Evolutionary conservation across 2,113 vertebrate genomes (phyloP).

Genomic region (Dipodomys merriami): DNA sequence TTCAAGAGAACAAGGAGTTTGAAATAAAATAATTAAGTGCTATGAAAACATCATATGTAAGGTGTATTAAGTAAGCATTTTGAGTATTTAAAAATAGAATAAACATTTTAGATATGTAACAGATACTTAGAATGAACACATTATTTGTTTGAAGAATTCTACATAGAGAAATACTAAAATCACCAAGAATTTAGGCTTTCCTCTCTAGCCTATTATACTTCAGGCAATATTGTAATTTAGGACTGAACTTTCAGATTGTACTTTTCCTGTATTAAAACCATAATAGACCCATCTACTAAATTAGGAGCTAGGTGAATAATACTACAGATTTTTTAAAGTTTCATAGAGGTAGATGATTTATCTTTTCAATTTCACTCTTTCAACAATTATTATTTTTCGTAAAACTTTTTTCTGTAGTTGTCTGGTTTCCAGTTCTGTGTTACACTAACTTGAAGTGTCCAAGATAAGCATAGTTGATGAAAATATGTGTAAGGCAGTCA

Average conservation of each 20-base stretch:
- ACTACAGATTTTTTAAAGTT: conserved; percentile 11
- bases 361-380: conserved; percentile 48
- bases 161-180: not conserved
- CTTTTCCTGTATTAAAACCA: not conserved
- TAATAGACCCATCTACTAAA: not conserved
- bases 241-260: not conserved
- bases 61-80: not conserved
- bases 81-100: not conserved
- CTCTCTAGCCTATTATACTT: not conserved
- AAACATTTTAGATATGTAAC: not conserved
- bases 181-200: not conserved
- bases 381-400: conserved; percentile 48
- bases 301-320: conserved; percentile 4
- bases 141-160: not conserved
- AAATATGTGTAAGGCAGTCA: conserved; percentile 14
- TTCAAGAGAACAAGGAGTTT: conserved; percentile 22
- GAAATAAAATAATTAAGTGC: conserved; percentile 11
- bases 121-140: not conserved
- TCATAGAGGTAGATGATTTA: conserved; percentile 18
- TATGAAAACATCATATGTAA: not conserved
- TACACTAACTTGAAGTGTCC: not conserved
- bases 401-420: conserved; percentile 1
- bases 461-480: conserved; percentile 46
- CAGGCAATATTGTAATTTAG: not conserved
- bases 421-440: conserved; percentile 3